Evolutionary conservation across 2,797 vertebrate species (phyloP).

Genomic region (Sebastes nivosus): DNA sequence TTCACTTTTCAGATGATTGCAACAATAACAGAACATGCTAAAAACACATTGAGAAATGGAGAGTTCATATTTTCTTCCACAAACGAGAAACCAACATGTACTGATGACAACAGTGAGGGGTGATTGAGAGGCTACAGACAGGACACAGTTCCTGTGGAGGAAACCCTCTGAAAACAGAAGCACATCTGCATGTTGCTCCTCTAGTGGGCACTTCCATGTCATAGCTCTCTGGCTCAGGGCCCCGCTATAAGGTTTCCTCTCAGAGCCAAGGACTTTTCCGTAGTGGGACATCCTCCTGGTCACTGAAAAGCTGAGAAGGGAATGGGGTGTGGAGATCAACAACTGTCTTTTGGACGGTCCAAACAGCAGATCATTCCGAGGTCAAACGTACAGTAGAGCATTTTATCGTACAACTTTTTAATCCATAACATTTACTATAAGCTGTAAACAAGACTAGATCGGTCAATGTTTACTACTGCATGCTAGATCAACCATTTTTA

Average conservation of each 20-base stretch:
- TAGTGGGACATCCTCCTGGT: conserved; percentile 77
- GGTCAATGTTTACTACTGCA: not conserved
- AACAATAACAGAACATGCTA: not conserved
- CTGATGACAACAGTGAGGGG: conserved; percentile 43
- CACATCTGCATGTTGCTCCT: conserved; percentile 72
- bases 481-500: conserved; percentile 1
- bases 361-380: conserved; percentile 37
- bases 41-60: not conserved
- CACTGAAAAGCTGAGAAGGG: conserved; percentile 29
- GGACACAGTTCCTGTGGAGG: conserved; percentile 75
- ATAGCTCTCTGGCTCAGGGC: conserved; percentile 62
- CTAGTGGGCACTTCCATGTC: conserved; percentile 75
- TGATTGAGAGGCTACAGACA: conserved; percentile 57
- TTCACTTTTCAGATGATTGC: conserved; percentile 1
- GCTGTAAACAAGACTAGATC: not conserved
- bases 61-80: not conserved
- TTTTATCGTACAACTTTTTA: not conserved
- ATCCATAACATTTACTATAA: not conserved
- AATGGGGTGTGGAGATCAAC: conserved; percentile 32
- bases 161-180: conserved; percentile 79
- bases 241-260: conserved; percentile 75
- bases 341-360: conserved; percentile 17
- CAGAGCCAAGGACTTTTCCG: conserved; percentile 81
- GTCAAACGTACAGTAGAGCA: conserved; percentile 35
- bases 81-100: not conserved